These are phyloP conservation scores for Sibirionetta formosa DNA, from an alignment of 2,797 vertebrate genomes.

Conservation along the genomic window DNA sequence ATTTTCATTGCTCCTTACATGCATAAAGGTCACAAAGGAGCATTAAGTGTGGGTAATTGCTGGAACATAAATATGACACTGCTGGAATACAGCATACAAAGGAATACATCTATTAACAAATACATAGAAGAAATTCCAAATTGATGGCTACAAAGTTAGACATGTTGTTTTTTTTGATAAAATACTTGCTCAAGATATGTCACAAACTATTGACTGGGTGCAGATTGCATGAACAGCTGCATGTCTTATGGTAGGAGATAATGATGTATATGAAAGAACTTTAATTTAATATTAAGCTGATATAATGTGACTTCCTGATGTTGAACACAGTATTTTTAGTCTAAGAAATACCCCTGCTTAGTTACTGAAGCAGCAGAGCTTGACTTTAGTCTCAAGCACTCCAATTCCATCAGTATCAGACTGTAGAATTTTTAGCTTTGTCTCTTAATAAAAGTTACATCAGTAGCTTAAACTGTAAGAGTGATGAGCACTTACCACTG, in stretches of 20 bases:
- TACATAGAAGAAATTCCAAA: not conserved
- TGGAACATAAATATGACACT: not conserved
- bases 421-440: not conserved
- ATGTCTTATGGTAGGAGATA: conserved; percentile 31
- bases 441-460: not conserved
- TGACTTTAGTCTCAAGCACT: not conserved
- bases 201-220: not conserved
- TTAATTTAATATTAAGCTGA: conserved; percentile 30
- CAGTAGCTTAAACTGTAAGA: not conserved
- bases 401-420: not conserved
- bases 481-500: not conserved
- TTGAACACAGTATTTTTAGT: conserved; percentile 32
- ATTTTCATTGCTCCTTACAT: not conserved
- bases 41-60: not conserved
- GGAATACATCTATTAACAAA: not conserved
- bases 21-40: not conserved
- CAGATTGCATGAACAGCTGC: conserved; percentile 48
- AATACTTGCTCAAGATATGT: not conserved
- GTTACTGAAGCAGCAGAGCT: not conserved
- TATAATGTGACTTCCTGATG: conserved; percentile 53
- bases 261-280: not conserved
- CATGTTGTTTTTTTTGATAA: not conserved
- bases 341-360: not conserved
- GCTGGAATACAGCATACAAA: not conserved
- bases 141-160: not conserved